Percentiles rank a stretch among this genome's conserved stretches.
phyloP scores from a whole-genome alignment of 2,113 vertebrate species.

The Machaerirhynchus nigripectus region DNA sequence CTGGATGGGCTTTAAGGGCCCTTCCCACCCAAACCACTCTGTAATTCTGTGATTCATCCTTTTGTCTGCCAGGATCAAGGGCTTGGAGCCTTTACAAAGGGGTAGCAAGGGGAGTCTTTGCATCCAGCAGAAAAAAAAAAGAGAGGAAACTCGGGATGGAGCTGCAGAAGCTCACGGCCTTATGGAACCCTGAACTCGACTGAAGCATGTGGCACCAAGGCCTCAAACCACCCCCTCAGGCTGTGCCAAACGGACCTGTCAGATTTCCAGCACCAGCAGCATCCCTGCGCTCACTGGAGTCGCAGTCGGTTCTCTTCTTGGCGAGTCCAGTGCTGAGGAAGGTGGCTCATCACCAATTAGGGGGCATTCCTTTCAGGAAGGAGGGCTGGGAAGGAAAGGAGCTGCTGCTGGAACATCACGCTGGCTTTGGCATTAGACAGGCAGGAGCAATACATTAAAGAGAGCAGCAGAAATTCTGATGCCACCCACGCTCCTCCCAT shows the following conservation, averaged over 20 bases:
- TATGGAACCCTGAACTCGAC: background rate
- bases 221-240: background rate
- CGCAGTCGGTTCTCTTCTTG: background rate
- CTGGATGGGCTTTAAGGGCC: background rate
- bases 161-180: background rate
- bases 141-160: fast-evolving
- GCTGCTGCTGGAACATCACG: background rate
- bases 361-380: background rate
- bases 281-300: background rate
- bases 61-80: background rate
- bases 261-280: background rate
- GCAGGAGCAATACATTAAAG: background rate
- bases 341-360: background rate
- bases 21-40: background rate
- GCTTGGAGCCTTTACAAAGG: background rate
- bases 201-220: fast-evolving
- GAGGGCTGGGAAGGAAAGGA: background rate
- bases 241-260: background rate
- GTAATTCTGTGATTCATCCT: background rate
- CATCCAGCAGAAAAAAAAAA: background rate
- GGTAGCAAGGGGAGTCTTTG: background rate
- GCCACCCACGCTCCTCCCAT: slow-evolving; percentile 42
- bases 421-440: background rate
- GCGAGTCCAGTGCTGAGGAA: background rate
- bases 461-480: slow-evolving; percentile 27